Percentiles rank a stretch among this genome's conserved stretches.
phyloP scores from a whole-genome alignment of 2,888 invertebrate species.

The Coleophora flavipennella region DNA sequence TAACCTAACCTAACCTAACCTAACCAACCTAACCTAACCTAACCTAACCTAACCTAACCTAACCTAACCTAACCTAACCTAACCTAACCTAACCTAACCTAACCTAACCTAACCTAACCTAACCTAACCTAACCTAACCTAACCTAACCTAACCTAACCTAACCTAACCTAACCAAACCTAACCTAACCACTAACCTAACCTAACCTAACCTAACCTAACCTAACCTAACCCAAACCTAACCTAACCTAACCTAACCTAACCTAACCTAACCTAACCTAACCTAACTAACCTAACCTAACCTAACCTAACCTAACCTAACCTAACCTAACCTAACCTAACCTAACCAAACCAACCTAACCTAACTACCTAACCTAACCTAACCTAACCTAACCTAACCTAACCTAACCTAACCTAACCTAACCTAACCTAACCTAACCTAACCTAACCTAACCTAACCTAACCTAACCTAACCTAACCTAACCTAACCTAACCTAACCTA shows the following conservation, averaged over 20 bases:
- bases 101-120: constrained; percentile 10
- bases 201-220: constrained; percentile 13
- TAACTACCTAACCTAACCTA: constrained; percentile 9
- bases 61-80: constrained; percentile 13
- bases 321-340: constrained; percentile 9
- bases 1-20: constrained; percentile 17
- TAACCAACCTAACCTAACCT: constrained; percentile 18
- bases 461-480: constrained; percentile 10
- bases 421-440: constrained; percentile 10
- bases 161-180: constrained; percentile 10
- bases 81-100: constrained; percentile 10
- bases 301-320: constrained; percentile 9
- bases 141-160: constrained; percentile 10
- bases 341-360: constrained; percentile 9
- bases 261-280: constrained; percentile 23
- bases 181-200: constrained; percentile 10
- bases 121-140: constrained; percentile 10
- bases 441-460: constrained; percentile 10
- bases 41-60: constrained; percentile 19
- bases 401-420: constrained; percentile 11
- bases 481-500: constrained; percentile 11
- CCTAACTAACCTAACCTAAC: constrained; percentile 16
- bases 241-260: constrained; percentile 12
- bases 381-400: constrained; percentile 10
- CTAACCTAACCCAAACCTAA: constrained; percentile 12